Evolutionary conservation across 1,140 invertebrate genomes (phyloP).

Genomic region (Chironomus tepperi): DNA sequence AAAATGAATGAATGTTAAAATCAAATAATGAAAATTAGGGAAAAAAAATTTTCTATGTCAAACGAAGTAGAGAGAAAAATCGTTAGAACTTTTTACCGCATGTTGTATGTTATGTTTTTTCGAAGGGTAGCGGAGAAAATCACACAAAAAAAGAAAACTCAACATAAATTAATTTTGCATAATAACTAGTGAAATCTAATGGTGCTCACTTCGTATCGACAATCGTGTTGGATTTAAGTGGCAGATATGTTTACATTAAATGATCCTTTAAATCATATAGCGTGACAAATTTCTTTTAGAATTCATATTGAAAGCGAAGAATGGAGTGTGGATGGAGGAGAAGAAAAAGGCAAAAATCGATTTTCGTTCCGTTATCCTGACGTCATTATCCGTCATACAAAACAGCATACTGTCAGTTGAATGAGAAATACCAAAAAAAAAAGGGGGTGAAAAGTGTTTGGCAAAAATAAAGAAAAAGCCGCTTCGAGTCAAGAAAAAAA

Average conservation of each 20-base stretch:
- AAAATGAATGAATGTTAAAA: neutral
- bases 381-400: slow-evolving; percentile 18
- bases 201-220: too few relatives aligned
- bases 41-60: neutral
- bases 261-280: slow-evolving; percentile 3
- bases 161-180: neutral
- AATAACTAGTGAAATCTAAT: neutral
- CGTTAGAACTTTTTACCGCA: too few relatives aligned
- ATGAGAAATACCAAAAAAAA: neutral
- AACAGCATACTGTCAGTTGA: neutral
- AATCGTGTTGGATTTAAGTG: neutral
- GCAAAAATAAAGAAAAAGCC: slow-evolving; percentile 4
- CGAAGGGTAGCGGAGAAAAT: neutral
- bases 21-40: too few relatives aligned
- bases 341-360: slow-evolving; percentile 20
- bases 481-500: slow-evolving; percentile 3
- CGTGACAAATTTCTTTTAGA: neutral
- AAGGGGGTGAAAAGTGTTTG: slow-evolving; percentile 11
- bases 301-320: too few relatives aligned
- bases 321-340: neutral
- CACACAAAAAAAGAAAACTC: neutral
- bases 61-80: too few relatives aligned
- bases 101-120: too few relatives aligned
- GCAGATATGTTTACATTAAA: neutral
- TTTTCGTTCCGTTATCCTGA: slow-evolving; percentile 17